Conservation (phyloP, 35 echinoderm and acorn worm species). For the Lytechinus variegatus region DNA sequence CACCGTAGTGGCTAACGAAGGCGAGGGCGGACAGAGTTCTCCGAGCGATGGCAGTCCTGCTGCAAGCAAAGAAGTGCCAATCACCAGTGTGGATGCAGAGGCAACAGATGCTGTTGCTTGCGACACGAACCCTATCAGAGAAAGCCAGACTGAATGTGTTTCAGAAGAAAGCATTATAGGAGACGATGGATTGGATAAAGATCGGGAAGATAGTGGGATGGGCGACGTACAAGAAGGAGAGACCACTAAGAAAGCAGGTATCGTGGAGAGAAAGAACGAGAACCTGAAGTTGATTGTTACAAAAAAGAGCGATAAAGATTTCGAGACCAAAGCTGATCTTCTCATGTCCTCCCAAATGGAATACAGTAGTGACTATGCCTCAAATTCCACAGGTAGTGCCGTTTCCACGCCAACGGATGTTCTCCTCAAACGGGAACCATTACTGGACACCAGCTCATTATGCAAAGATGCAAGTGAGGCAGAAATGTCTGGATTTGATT, state of each 20-base stretch:
- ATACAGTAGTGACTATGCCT: constrained; percentile 35
- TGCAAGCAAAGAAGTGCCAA: not conserved
- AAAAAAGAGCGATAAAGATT: not conserved
- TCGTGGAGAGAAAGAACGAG: constrained; percentile 36
- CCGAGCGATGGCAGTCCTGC: not conserved
- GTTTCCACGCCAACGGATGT: constrained; percentile 42
- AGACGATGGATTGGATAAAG: constrained; percentile 29
- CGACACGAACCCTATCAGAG: not conserved
- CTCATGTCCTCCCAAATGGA: not conserved
- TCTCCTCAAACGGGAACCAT: not conserved
- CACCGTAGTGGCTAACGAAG: constrained; percentile 37
- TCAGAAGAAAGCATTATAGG: too few species aligned
- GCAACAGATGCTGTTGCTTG: not conserved
- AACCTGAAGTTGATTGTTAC: constrained; percentile 15
- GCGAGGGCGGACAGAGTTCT: not conserved
- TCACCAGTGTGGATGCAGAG: not conserved
- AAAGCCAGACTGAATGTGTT: not conserved
- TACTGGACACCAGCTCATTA: not conserved
- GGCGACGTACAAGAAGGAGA: not conserved
- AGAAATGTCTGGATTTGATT: not conserved
- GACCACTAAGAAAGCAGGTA: not conserved
- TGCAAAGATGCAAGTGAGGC: not conserved
- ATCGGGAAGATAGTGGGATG: constrained; percentile 37
- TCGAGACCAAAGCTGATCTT: not conserved
- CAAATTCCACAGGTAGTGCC: constrained; percentile 45